These are phyloP conservation scores for Eublepharis macularius DNA, from an alignment of 2,113 vertebrate species.

Conservation along the genomic window DNA sequence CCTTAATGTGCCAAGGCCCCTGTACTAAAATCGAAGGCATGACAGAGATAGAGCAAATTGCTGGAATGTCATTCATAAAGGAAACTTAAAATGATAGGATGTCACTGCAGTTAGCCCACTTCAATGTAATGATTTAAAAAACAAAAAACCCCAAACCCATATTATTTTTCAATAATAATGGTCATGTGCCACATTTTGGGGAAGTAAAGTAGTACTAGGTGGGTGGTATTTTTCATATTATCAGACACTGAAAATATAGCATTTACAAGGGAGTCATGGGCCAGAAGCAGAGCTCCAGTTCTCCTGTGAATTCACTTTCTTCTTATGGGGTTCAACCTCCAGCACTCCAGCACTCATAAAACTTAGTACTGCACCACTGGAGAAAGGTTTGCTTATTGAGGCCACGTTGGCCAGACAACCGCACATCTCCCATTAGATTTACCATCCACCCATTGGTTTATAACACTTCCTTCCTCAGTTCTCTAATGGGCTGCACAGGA, in stretches of 20 bases:
- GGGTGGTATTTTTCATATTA: neutral
- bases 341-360: neutral
- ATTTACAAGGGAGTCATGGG: neutral
- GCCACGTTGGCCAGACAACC: neutral
- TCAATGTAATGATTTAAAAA: neutral
- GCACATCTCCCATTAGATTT: neutral
- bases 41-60: neutral
- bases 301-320: neutral
- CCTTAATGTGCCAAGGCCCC: neutral
- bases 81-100: neutral
- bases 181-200: neutral
- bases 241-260: neutral
- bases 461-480: neutral
- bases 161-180: neutral
- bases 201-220: neutral
- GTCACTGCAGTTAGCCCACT: neutral
- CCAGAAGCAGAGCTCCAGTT: no score
- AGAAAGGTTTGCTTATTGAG: conserved; percentile 2
- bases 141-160: no score
- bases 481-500: neutral
- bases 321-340: neutral
- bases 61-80: neutral
- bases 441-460: conserved; percentile 2
- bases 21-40: neutral
- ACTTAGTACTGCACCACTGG: neutral